Base-by-base conservation (phyloP, 2,113 vertebrate genomes). In the Rhabdomys dilectus region DNA sequence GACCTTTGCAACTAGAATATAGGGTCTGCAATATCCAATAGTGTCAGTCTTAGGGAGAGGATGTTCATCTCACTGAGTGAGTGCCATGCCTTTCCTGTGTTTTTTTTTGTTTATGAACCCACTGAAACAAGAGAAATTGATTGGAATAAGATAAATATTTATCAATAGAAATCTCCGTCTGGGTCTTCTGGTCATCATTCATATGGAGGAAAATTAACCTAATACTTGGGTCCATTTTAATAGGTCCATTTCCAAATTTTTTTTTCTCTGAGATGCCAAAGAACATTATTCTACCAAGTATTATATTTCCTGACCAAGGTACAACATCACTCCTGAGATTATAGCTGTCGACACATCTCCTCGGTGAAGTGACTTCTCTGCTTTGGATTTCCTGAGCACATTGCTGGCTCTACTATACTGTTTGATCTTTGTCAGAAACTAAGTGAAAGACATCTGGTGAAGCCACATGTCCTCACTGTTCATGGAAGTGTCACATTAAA, bases 351-450 rank as follows among this genome's bases (percentile, higher is more conserved):
- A 62, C 48, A 80, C 91, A 96, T 85, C 85, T 96, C 31, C 84
- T 90, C 19, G 85, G 22, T 39, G 48, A 76, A 36, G 34, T 84
- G 87, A 88, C 87, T 95, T 96, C 39, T 56, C 94, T 85, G 91
- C 42, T 95, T 64, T 81, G 51, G 51, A 96, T 56, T 93, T 31
- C 60, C 80, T 45, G 48, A 98, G 82, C 78, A 94, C 24, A 51
- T 94, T 22, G 53, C 29, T 78, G 36, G 95, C 45, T 93, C 91
- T 66, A 84, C 22, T 73, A 89, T 56, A 80, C 81, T 4, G 0
- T 82, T 87, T 96, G 94, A 96, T 94, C 93, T 95, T 94, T 94
- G 88, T 95, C 77, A 96, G 60, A 95, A 94, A 93, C 88, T 88
- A 77, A 96, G 85, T 81, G 51, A 42, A 93, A 95, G 68, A 88